Evolutionary conservation across 1,140 invertebrate species (phyloP), one percentile per base, ranked within the genome.

Genomic region (Plectrocnemia conspersa): DNA sequence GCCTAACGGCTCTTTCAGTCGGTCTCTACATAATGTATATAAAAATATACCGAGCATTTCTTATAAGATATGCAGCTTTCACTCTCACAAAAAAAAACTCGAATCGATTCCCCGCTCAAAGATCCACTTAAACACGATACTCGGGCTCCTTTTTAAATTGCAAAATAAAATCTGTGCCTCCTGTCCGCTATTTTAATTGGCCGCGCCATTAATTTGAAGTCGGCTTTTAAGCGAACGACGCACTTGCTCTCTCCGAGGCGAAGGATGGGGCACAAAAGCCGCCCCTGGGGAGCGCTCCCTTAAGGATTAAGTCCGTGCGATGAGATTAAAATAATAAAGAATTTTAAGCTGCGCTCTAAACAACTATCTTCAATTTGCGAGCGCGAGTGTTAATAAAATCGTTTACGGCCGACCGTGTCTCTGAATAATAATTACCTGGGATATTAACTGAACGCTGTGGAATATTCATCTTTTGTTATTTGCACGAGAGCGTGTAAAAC

Each of bases 351-450:
- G 27, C 41, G 36, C 33, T 52, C 48, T 38, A 41, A 56, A 52
- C 54, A 59, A 59, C 58, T 55, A 56, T 59, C 41, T 52, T 53
- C 53, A 47, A 53, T 55, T 59, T 46, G 49, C 54, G 40, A 59
- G 54, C 54, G 52, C 53, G 56, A 59, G 53, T 52, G 54, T 44
- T 44, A 52, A 59, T 59, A 59, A 59, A 59, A 53, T 50, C 27
- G 32, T 59, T 59, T 55, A 59, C 25, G 44, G 33, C 35, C 9
- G 32, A 35, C 27, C 58, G 49, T 59, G 58, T 59, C 54, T 49
- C 48, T 54, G 58, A 54, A 59, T 59, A 59, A 53, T 59, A 52
- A 59, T 59, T 59, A 36, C 33, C 36, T 24, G 25, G 23, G 25
- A 50, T 50, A 50, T 50, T 50, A 50, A 50, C 25, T 49, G 29